Conservation (phyloP, 2,797 vertebrate genomes). For the Eupleurogrammus muticus region DNA sequence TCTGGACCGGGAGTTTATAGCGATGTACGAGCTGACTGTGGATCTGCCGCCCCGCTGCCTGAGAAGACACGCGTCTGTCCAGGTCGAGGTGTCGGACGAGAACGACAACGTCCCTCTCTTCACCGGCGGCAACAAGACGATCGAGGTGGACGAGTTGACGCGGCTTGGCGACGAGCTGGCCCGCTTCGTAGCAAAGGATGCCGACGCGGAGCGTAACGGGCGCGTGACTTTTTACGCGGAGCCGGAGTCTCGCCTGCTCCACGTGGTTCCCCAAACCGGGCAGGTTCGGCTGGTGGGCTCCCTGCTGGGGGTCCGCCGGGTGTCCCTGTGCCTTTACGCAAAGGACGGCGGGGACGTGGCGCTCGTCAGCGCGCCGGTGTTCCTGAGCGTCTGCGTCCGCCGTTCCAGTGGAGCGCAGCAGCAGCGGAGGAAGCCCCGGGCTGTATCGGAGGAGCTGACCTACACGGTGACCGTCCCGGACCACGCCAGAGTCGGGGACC, state of each 20-base stretch:
- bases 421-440: slow-evolving; percentile 67
- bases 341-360: slow-evolving; percentile 73
- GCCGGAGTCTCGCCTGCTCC: slow-evolving; percentile 73
- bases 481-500: slow-evolving; percentile 82
- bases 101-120: slow-evolving; percentile 83
- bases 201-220: slow-evolving; percentile 78
- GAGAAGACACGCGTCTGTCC: slow-evolving; percentile 54
- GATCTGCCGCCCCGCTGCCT: slow-evolving; percentile 62
- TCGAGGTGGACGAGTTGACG: slow-evolving; percentile 74
- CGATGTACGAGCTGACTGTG: slow-evolving; percentile 77
- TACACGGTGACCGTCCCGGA: slow-evolving; percentile 85
- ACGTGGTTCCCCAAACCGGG: slow-evolving; percentile 83
- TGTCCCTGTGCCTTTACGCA: slow-evolving; percentile 72
- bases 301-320: slow-evolving; percentile 67
- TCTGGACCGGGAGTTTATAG: slow-evolving; percentile 81
- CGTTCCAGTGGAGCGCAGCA: slow-evolving; percentile 43
- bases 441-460: slow-evolving; percentile 74
- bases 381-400: slow-evolving; percentile 67
- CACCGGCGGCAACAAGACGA: slow-evolving; percentile 50
- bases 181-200: slow-evolving; percentile 78
- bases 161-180: slow-evolving; percentile 75
- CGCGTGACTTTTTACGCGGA: slow-evolving; percentile 73
- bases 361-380: slow-evolving; percentile 72
- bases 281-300: slow-evolving; percentile 81
- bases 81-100: slow-evolving; percentile 79